These are phyloP conservation scores for Eurystomus glaucurus DNA, from an alignment of 2,797 vertebrate species.

Conservation along the genomic window DNA sequence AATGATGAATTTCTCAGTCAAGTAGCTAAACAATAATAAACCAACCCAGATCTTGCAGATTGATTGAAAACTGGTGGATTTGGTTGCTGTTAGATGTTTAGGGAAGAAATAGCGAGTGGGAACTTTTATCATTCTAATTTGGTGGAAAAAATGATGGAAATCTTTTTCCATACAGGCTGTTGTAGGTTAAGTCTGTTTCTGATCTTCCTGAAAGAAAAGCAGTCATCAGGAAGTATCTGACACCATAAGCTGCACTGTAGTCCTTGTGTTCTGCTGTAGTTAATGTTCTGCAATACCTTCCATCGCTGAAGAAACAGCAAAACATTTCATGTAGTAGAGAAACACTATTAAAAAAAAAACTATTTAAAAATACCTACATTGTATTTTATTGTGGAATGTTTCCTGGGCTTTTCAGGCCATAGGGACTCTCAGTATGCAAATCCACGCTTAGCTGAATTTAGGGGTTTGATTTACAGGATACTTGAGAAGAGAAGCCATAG, in stretches of 20 bases:
- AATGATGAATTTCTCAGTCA: neutral
- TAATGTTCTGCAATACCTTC: neutral
- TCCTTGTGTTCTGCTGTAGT: neutral
- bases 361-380: neutral
- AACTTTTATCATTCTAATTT: neutral
- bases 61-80: neutral
- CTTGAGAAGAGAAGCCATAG: neutral
- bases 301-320: neutral
- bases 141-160: neutral
- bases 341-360: neutral
- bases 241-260: neutral
- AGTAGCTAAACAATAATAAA: neutral
- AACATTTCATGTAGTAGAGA: neutral
- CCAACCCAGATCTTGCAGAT: neutral
- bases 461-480: neutral
- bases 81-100: neutral
- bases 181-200: neutral
- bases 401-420: neutral
- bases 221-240: neutral
- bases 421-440: neutral
- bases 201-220: neutral
- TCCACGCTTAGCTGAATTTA: neutral
- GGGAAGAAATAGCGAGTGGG: neutral
- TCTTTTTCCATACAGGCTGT: neutral
- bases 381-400: neutral